Base-by-base conservation (phyloP, 2,797 vertebrate species). In the Hippocampus kuda region DNA sequence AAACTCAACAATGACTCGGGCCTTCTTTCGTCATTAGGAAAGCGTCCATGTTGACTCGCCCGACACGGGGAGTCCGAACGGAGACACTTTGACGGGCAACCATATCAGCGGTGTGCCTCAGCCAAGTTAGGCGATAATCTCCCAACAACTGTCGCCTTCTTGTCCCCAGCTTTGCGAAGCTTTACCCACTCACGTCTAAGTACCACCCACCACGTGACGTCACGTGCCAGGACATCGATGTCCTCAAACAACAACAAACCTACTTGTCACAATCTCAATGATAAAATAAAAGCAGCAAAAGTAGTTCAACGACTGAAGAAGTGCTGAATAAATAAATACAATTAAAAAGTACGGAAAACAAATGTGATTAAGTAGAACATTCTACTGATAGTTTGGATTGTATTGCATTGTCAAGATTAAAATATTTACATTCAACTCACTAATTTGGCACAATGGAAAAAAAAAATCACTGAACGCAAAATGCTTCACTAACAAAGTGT, bases 221-320 rank as follows among this genome's bases (percentile, higher is more conserved):
- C 85, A 88, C 86, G 85, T 86, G 87, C 77, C 80, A 78, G 72
- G 49, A 76, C 79, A 75, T 62, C 77, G 71, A 73, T 26, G 16
- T 70, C 73, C 68, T 60, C 26, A 1, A 4, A 57, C 26, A 62
- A 62, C 68, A 69, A 62, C 59, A 69, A 69, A 4, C 57, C 46
- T 8, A 4, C 38, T 68, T 38, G 38, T 22, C 20, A 63, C 61
- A 63, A 18, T 26, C 53, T 30, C 27, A 46, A 46, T 13, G 13
- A 46, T 16, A 46, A 15, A 13, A 15, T 0, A 46, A 46, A 46
- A 46, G 5, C 34, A 38, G 34, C 44, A 15, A 46, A 46, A 46
- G 12, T 13, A 46, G 7, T 46, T 13, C 13, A 46, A 12, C 1
- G 44, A 46, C 44, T 46, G 34, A 34, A 34, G 34, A 7, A 38